Percentiles rank a stretch among this genome's conserved stretches.
Evolutionary conservation across 2,888 invertebrate genomes (phyloP).

Genomic region (Brachypalpus laphriformis): DNA sequence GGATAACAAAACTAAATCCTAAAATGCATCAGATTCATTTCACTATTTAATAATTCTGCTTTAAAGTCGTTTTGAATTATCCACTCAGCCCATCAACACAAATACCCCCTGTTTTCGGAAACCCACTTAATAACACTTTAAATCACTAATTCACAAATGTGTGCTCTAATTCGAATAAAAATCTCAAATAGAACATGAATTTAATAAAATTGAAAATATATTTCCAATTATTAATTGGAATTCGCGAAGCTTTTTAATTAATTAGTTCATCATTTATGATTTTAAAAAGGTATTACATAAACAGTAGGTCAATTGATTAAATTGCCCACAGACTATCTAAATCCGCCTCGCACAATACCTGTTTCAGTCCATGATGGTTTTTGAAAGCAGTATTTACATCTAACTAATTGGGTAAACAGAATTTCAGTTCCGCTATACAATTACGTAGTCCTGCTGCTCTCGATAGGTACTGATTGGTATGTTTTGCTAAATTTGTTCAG

Average conservation of each 20-base stretch:
- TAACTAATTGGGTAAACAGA: constrained; percentile 4
- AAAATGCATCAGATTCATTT: too few relatives aligned
- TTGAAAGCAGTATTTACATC: not conserved
- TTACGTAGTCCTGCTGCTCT: not conserved
- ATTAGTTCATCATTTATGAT: constrained; percentile 45
- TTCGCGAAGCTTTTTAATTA: constrained; percentile 26
- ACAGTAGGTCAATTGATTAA: constrained; percentile 2
- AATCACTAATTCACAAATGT: not conserved
- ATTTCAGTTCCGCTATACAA: not conserved
- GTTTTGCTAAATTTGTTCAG: not conserved
- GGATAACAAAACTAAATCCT: too few relatives aligned
- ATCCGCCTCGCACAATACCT: not conserved
- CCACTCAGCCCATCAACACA: too few relatives aligned
- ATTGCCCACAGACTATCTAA: constrained; percentile 4
- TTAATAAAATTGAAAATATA: not conserved
- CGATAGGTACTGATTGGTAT: not conserved
- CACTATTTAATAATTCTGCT: too few relatives aligned
- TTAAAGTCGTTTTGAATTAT: too few relatives aligned
- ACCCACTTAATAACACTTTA: not conserved
- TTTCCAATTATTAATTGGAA: constrained; percentile 17
- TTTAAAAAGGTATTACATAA: constrained; percentile 38
- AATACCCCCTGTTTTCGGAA: too few relatives aligned
- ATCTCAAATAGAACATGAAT: not conserved
- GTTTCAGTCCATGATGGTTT: not conserved
- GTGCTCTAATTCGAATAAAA: not conserved